phyloP scores from a whole-genome alignment of 1,140 invertebrate species.

The Listronotus oregonensis region DNA sequence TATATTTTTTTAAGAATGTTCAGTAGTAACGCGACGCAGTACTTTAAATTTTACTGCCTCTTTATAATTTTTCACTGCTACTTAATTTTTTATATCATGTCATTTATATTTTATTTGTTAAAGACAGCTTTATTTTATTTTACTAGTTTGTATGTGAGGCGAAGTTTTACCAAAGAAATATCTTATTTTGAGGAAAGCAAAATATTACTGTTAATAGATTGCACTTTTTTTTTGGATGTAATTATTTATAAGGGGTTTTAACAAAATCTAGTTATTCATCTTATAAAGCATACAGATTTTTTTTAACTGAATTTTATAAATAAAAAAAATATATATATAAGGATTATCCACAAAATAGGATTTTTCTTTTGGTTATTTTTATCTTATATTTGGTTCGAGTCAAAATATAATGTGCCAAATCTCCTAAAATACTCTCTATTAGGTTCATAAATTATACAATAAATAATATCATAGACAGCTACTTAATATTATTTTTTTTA shows the following conservation, averaged over 20 bases:
- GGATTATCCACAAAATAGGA: too few species aligned
- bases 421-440: constrained; percentile 30
- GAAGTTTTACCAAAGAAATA: background rate
- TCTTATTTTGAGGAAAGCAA: background rate
- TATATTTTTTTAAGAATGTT: constrained; percentile 55
- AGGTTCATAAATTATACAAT: constrained; percentile 8
- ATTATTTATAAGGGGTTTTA: background rate
- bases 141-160: background rate
- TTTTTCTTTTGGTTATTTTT: background rate
- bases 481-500: constrained; percentile 27
- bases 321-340: too few species aligned
- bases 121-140: constrained; percentile 35
- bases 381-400: constrained; percentile 37
- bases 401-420: constrained; percentile 41
- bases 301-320: too few species aligned
- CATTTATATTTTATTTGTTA: constrained; percentile 38
- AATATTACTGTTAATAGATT: background rate
- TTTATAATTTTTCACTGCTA: constrained; percentile 2
- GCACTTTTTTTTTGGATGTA: background rate
- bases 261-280: background rate
- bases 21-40: constrained; percentile 40
- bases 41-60: background rate
- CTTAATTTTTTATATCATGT: constrained; percentile 33
- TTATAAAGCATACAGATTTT: background rate
- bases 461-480: constrained; percentile 21